A percentile compares a stretch with the other conserved stretches of the same genome.
Evolutionary conservation across 2,797 vertebrate species (phyloP).

Genomic region (Distichodus sexfasciatus): DNA sequence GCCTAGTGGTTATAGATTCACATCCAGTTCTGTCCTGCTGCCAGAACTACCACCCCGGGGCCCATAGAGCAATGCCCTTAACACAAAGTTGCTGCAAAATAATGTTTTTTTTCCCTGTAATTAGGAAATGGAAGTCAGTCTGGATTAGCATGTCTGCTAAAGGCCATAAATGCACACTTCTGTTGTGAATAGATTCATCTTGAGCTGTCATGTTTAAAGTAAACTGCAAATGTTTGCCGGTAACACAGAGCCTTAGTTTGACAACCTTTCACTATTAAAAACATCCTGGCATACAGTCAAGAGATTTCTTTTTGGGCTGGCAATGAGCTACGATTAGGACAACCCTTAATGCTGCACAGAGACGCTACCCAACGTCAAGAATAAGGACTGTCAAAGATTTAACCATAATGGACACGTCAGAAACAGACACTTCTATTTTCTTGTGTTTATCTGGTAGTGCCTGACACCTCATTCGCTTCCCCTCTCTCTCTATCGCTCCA

Average conservation of each 20-base stretch:
- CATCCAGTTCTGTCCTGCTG: too few species aligned
- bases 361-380: slow-evolving; percentile 4
- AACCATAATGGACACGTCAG: background rate
- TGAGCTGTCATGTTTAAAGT: slow-evolving; percentile 21
- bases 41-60: too few species aligned
- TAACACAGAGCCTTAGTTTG: slow-evolving; percentile 28
- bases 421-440: background rate
- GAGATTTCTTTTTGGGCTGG: background rate
- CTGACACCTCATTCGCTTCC: background rate
- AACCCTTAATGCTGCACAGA: slow-evolving; percentile 19
- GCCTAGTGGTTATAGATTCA: too few species aligned
- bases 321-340: background rate
- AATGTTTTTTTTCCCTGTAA: too few species aligned
- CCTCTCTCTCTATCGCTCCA: slow-evolving; percentile 53
- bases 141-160: too few species aligned
- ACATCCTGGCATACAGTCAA: slow-evolving; percentile 18
- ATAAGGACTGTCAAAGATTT: slow-evolving; percentile 1
- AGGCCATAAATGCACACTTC: too few species aligned
- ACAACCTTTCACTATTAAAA: slow-evolving; percentile 26
- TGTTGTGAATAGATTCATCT: slow-evolving; percentile 25
- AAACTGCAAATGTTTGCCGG: slow-evolving; percentile 12
- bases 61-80: too few species aligned
- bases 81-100: too few species aligned
- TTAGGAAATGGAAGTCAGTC: too few species aligned
- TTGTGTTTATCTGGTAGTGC: background rate